These are phyloP conservation scores for Macquaria ambigua DNA, from an alignment of 2,113 vertebrate species.

Conservation along the genomic window DNA sequence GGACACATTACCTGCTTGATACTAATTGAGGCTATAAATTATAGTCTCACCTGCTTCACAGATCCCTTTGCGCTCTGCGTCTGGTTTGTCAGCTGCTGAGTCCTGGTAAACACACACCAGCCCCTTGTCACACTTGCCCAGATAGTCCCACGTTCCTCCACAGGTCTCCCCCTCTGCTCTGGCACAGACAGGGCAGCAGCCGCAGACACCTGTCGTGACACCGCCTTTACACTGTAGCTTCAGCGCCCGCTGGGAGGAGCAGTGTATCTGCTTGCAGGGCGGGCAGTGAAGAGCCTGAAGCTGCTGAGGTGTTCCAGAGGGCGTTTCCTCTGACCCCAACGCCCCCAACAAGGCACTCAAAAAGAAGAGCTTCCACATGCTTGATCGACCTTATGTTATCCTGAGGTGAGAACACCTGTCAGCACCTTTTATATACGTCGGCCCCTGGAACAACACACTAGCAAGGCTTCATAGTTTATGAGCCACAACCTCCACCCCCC, in stretches of 20 bases:
- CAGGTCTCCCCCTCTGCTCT: conserved; percentile 75
- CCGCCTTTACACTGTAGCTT: conserved; percentile 79
- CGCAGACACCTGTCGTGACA: conserved; percentile 79
- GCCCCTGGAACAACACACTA: conserved; percentile 4
- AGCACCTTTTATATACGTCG: conserved; percentile 62
- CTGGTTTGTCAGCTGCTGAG: conserved; percentile 28
- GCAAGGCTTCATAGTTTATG: conserved; percentile 53
- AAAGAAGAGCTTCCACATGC: conserved; percentile 57
- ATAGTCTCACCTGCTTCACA: conserved; percentile 77
- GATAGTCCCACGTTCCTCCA: conserved; percentile 82
- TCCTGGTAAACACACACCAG: conserved; percentile 77
- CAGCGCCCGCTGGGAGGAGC: conserved; percentile 71
- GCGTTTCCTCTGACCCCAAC: conserved; percentile 23
- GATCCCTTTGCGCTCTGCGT: conserved; percentile 66
- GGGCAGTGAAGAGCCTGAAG: conserved; percentile 81
- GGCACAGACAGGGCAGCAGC: conserved; percentile 82
- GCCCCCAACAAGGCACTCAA: conserved; percentile 39
- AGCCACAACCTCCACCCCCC: conserved; percentile 71
- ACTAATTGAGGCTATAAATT: not conserved
- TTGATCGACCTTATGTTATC: not conserved
- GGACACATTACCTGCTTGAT: not conserved
- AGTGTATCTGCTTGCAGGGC: conserved; percentile 80
- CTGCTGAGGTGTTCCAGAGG: conserved; percentile 26
- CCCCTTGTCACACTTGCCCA: conserved; percentile 83
- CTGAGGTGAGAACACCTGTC: conserved; percentile 20